Evolutionary conservation across 2,797 vertebrate species (phyloP), one percentile per base, ranked within the genome.

Genomic region (Acrocephalus scirpaceus): DNA sequence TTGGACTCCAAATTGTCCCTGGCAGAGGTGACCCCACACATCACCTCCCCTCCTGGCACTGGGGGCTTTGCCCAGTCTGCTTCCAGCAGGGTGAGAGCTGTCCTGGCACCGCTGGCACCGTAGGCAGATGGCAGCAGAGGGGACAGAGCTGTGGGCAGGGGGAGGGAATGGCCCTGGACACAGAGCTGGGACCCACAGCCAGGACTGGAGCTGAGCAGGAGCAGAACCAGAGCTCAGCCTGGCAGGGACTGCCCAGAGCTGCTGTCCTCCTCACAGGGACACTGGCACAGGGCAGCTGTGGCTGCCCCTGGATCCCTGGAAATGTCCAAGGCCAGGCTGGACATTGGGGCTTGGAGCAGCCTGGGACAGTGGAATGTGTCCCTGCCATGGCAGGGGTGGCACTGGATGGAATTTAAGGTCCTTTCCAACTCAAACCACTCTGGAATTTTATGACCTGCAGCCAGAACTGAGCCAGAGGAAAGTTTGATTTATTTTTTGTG

Each of bases 391-490:
- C 30, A 53, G 38, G 26, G 32, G 10, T 36, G 40, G n/a, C 2
- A 26, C 6, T 8, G n/a, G 21, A 5, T 78, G n/a, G 4, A 1
- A 8, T 56, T 25, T 36, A 13, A 45, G 21, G 7, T 64, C 30
- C 3, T 4, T 54, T 40, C 30, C 66, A 56, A 5, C 34, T 5
- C 30, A 48, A 50, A 36, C 12, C 30, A 22, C 5, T 13, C 36
- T 30, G 32, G 22, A 69, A 56, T 50, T 71, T 66, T 11, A 4
- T 40, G 42, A 34, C 17, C 45, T n/a, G 45, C 27, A 51, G 25
- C 5, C 38, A 30, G n/a, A 42, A 45, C 27, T 0, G 0, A 53
- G 22, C 15, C 64, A 50, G 58, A 25, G 29, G 10, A 26, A 26
- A 18, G 12, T 72, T 36, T 60, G 30, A 36, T 30, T 36, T 34